Evolutionary conservation across 1,140 invertebrate species (phyloP).

Genomic region (Drosophila novamexicana): DNA sequence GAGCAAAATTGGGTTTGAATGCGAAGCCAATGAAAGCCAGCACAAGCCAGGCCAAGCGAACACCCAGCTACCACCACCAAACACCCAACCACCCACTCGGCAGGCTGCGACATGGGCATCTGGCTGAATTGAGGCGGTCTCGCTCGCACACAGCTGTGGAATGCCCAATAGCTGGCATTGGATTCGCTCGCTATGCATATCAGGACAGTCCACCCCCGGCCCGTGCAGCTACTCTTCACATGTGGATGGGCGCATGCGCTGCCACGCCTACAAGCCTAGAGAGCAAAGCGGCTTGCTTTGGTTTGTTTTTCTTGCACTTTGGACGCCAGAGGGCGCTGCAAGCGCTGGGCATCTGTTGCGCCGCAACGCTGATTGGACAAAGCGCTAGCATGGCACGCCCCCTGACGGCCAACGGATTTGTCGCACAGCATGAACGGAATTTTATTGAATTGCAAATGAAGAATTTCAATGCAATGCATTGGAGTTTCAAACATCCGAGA

Average conservation of each 20-base stretch:
- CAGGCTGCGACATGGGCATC: constrained; percentile 40
- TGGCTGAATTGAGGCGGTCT: constrained; percentile 34
- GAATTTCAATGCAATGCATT: constrained; percentile 78
- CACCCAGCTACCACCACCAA: constrained; percentile 18
- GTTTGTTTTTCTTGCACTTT: background rate
- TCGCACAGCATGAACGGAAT: constrained; percentile 61
- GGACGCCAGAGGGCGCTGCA: constrained; percentile 22
- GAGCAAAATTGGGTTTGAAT: constrained; percentile 67
- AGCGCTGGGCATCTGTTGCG: constrained; percentile 61
- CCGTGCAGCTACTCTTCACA: constrained; percentile 16
- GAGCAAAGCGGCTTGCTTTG: constrained; percentile 14
- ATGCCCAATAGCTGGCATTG: constrained; percentile 53
- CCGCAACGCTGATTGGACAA: constrained; percentile 59
- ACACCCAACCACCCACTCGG: constrained; percentile 1
- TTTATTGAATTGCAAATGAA: constrained; percentile 80
- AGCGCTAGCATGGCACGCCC: constrained; percentile 53
- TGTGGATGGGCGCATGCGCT: constrained; percentile 62
- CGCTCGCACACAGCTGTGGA: constrained; percentile 71
- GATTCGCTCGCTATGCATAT: constrained; percentile 64
- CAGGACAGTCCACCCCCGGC: constrained; percentile 58
- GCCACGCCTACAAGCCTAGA: constrained; percentile 61
- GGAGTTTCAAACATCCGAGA: constrained; percentile 54
- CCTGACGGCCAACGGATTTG: constrained; percentile 32
- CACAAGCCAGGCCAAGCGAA: constrained; percentile 31
- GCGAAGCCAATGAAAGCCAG: constrained; percentile 70